Evolutionary conservation across 2,888 invertebrate species (phyloP).

Genomic region (Lasiommata megera): DNA sequence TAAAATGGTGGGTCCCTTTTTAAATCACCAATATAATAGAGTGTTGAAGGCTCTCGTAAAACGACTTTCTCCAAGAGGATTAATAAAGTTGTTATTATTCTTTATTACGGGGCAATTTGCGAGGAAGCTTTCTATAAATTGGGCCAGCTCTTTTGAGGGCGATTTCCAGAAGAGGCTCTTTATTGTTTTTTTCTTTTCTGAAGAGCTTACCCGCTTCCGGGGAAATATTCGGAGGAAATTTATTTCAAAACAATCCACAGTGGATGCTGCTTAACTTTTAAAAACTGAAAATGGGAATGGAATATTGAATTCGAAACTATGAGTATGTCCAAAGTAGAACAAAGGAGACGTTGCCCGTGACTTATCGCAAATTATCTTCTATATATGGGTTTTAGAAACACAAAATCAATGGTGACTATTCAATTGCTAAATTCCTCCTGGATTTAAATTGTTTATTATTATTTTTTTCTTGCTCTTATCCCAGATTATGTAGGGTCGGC

Average conservation of each 20-base stretch:
- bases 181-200: constrained; percentile 15
- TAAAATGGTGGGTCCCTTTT: constrained; percentile 3
- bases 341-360: no score
- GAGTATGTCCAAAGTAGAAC: no score
- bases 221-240: constrained; percentile 1
- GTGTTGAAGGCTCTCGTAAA: constrained; percentile 17
- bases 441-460: no score
- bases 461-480: no score
- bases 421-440: no score
- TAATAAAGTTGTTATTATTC: constrained; percentile 31
- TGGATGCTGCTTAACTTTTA: no score
- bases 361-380: no score
- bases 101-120: constrained; percentile 32
- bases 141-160: constrained; percentile 21
- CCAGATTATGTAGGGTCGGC: no score
- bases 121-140: constrained; percentile 27
- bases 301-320: no score
- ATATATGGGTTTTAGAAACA: no score
- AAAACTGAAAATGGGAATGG: no score
- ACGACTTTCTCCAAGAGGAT: constrained; percentile 26
- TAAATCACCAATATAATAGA: constrained; percentile 22
- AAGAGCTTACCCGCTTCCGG: not conserved
- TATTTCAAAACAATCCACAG: not conserved
- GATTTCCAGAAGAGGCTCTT: constrained; percentile 17
- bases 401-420: no score